phyloP scores from a whole-genome alignment of 64 coral and sea anemone species.

The Trachythela sp. region DNA sequence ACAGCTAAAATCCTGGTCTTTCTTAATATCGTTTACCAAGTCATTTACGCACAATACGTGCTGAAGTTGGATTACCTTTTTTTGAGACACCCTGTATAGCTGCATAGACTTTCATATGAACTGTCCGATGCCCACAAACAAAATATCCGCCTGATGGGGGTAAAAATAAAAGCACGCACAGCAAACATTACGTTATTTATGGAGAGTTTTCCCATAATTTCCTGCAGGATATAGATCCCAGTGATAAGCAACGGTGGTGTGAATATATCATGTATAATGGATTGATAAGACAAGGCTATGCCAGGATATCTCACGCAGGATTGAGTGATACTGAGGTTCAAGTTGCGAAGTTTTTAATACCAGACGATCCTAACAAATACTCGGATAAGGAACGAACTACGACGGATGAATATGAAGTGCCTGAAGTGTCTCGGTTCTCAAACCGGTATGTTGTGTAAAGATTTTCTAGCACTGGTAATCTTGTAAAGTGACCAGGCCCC shows the following conservation, averaged over 20 bases:
- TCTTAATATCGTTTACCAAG: too few species aligned
- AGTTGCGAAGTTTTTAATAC: slow-evolving; percentile 82
- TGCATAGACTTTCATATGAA: too few species aligned
- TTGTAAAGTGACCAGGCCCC: neutral
- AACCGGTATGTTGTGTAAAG: neutral
- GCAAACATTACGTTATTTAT: too few species aligned
- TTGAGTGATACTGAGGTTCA: slow-evolving; percentile 94
- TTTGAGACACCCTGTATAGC: too few species aligned
- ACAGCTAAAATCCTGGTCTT: too few species aligned
- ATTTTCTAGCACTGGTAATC: neutral
- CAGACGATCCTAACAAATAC: slow-evolving; percentile 36
- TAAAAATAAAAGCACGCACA: too few species aligned
- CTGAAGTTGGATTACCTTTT: too few species aligned
- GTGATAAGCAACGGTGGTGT: slow-evolving; percentile 76
- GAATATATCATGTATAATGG: slow-evolving; percentile 95
- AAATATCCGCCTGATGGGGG: too few species aligned
- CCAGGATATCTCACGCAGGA: slow-evolving; percentile 85
- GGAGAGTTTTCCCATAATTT: neutral
- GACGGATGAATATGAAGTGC: slow-evolving; percentile 42
- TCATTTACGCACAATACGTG: too few species aligned
- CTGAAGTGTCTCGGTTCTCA: slow-evolving; percentile 5
- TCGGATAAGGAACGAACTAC: slow-evolving; percentile 61
- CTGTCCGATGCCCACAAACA: too few species aligned
- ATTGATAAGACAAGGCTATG: slow-evolving; percentile 72
- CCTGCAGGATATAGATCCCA: slow-evolving; percentile 71